phyloP scores from a whole-genome alignment of 2,113 vertebrate genomes.

The Sterrhoptilus dennistouni region DNA sequence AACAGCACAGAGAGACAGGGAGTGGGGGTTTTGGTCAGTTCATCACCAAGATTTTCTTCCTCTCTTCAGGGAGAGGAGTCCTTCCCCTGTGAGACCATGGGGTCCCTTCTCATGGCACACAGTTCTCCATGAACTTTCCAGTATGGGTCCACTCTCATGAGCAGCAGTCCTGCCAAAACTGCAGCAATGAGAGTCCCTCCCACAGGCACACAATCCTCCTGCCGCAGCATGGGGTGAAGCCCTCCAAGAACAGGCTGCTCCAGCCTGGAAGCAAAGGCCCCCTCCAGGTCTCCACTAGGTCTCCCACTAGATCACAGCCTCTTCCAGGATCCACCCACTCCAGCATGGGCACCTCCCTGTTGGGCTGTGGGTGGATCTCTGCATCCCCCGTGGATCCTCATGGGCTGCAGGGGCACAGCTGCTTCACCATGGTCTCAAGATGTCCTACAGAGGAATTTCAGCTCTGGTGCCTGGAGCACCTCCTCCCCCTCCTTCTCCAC shows the following conservation, averaged over 20 bases:
- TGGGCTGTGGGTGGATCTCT: background rate
- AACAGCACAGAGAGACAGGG: too few species aligned
- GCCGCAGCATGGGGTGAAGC: fast-evolving
- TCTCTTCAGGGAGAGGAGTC: fast-evolving
- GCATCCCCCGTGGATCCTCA: background rate
- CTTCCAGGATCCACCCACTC: background rate
- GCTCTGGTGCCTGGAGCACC: background rate
- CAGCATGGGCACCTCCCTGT: too few species aligned
- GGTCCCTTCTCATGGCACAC: background rate
- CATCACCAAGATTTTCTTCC: background rate
- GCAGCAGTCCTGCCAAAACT: background rate
- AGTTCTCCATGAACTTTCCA: background rate
- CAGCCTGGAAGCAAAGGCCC: background rate
- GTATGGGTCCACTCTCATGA: fast-evolving
- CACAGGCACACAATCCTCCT: background rate
- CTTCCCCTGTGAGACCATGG: fast-evolving
- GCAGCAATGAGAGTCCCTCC: background rate
- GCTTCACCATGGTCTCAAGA: background rate
- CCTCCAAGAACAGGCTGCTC: background rate
- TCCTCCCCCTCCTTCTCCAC: background rate
- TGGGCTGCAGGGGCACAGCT: background rate
- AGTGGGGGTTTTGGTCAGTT: background rate
- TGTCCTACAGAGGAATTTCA: fast-evolving
- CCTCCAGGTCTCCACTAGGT: background rate
- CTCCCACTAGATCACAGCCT: background rate